Base-by-base conservation (phyloP, 2,888 invertebrate genomes). In the Pollenia amentaria region DNA sequence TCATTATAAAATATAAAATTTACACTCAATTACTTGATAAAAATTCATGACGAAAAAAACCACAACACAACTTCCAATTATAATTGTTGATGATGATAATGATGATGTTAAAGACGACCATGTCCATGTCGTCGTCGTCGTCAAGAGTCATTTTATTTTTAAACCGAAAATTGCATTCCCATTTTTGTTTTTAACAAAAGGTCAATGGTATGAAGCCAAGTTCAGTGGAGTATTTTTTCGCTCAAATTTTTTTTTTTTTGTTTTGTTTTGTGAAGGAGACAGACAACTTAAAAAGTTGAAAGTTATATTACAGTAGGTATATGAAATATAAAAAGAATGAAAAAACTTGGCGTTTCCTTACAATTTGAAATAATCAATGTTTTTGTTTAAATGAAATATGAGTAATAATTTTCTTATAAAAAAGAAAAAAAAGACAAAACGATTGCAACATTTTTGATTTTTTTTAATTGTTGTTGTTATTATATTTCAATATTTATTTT, bases 141-240 rank as follows among this genome's bases (percentile, higher is more conserved):
- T 46, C 55, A 29, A 40, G 40, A 12, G 55, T 18, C 64, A 18
- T 44, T 76, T 67, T 67, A 55, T 55, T 67, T 77, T 67, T 64
- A 64, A 11, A 40, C 16, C 21, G 46, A 72, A 65, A 73, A 46
- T 42, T 78, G 76, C 81, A 87, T 82, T 79, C 69, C 75, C 48
- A 48, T 46, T 69, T 46, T 70, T 69, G 29, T 69, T 4, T 16
- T 53, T 82, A 51, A 70, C 73, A 87, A 89, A 87, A 89, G 88
- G 87, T 88, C 88, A 89, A 89, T 89, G 88, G 84, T 85, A 89
- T 64, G 79, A 87, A 86, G 85, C 84, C 85, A 88, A 88, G 84
- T 88, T 84, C 84, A 87, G 81, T 87, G 78, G 87, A 87, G 87
- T 84, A 87, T 87, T 76, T 78, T 76, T 85, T 85, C 76, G 48